These are phyloP conservation scores for Salvelinus alpinus DNA, from an alignment of 2,113 vertebrate species.

Conservation along the genomic window DNA sequence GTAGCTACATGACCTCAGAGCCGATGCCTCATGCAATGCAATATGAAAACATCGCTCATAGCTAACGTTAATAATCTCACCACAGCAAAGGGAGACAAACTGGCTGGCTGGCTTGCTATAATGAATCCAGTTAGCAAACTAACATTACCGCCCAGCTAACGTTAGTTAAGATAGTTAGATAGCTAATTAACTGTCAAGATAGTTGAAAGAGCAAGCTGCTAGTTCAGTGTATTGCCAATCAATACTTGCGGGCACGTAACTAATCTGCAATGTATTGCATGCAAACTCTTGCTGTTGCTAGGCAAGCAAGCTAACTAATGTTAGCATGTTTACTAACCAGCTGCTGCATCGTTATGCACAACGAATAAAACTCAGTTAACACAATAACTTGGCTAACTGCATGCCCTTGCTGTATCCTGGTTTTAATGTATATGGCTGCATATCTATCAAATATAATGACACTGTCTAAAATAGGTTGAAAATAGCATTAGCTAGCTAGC, in stretches of 20 bases:
- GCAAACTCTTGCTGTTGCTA: conserved; percentile 28
- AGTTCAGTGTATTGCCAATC: too few relatives aligned
- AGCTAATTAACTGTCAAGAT: too few relatives aligned
- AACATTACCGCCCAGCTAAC: too few relatives aligned
- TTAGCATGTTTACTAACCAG: neutral
- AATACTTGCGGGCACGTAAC: neutral
- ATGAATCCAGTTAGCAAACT: neutral
- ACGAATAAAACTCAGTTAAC: neutral
- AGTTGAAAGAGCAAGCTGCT: too few relatives aligned
- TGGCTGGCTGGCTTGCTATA: neutral
- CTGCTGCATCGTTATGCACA: neutral
- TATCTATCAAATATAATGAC: neutral
- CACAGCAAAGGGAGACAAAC: too few relatives aligned
- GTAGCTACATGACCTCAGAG: neutral
- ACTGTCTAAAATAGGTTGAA: neutral
- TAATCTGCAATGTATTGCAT: neutral
- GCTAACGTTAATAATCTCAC: neutral
- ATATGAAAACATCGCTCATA: neutral
- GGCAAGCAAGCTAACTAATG: neutral
- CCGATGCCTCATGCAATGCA: neutral
- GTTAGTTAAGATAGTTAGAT: too few relatives aligned
- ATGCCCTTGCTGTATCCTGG: neutral
- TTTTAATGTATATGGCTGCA: neutral
- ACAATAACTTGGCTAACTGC: neutral
- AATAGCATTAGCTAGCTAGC: neutral